Evolutionary conservation across 2,797 vertebrate genomes (phyloP).

Genomic region (Gorsachius magnificus): DNA sequence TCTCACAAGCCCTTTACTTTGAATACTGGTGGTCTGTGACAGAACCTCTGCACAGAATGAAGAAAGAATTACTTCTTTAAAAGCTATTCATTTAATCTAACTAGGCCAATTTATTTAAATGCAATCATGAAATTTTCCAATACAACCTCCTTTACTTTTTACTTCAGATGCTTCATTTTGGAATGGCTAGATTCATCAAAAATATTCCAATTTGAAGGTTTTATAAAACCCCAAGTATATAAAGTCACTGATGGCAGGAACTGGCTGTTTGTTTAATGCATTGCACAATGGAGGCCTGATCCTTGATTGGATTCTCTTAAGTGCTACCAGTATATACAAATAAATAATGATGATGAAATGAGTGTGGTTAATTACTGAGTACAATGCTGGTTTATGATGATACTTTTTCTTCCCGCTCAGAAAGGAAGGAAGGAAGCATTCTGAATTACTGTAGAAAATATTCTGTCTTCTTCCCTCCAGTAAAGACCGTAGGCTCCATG

Average conservation of each 20-base stretch:
- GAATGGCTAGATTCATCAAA: neutral
- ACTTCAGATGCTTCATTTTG: neutral
- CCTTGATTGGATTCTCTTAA: neutral
- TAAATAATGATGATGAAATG: neutral
- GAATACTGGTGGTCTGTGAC: constrained; percentile 64
- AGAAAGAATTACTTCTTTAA: constrained; percentile 42
- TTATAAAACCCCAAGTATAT: neutral
- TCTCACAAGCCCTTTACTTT: constrained; percentile 58
- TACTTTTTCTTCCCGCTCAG: neutral
- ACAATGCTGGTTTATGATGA: neutral
- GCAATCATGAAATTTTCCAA: constrained; percentile 47
- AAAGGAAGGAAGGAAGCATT: neutral
- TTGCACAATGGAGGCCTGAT: neutral
- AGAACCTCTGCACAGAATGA: constrained; percentile 27
- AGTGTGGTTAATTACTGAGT: neutral
- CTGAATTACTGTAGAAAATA: neutral
- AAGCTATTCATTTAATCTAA: constrained; percentile 50
- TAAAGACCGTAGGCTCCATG: neutral
- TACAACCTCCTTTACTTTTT: neutral
- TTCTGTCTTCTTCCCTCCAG: neutral
- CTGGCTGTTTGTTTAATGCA: neutral
- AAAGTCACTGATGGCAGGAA: neutral
- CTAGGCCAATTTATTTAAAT: constrained; percentile 62
- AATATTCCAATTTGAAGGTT: neutral
- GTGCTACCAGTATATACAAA: neutral